Conservation (phyloP, 2,888 invertebrate genomes). For the Phalera bucephala region DNA sequence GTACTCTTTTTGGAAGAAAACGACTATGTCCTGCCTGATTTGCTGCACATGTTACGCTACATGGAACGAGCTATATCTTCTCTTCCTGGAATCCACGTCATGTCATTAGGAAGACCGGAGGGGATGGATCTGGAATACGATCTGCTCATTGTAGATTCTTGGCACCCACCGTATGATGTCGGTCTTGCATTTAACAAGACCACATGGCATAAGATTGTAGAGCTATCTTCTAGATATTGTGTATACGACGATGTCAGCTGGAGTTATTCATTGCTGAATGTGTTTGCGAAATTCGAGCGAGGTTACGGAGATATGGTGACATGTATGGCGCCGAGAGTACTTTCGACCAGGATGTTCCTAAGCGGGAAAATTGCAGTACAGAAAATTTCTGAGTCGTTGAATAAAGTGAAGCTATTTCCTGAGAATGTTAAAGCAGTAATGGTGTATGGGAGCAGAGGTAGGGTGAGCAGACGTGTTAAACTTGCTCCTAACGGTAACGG, state of each 20-base stretch:
- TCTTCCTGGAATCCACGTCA: constrained; percentile 34
- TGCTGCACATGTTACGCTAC: constrained; percentile 41
- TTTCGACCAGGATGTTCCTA: constrained; percentile 26
- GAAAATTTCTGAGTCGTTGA: constrained; percentile 8
- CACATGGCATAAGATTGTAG: constrained; percentile 40
- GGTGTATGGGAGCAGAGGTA: constrained; percentile 32
- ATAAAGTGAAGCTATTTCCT: constrained; percentile 31
- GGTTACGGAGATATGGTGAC: constrained; percentile 39
- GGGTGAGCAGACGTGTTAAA: constrained; percentile 13
- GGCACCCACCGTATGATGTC: constrained; percentile 44
- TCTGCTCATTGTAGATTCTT: constrained; percentile 40
- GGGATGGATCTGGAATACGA: constrained; percentile 27
- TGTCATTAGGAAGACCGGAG: constrained; percentile 42
- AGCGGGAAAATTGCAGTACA: constrained; percentile 20
- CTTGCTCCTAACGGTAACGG: constrained; percentile 36
- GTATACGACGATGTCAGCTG: constrained; percentile 49
- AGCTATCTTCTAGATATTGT: constrained; percentile 36
- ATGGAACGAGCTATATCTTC: constrained; percentile 24
- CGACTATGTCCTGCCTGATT: constrained; percentile 47
- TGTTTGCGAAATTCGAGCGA: constrained; percentile 27
- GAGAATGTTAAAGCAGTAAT: constrained; percentile 31
- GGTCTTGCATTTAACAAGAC: constrained; percentile 51
- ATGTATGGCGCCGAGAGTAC: constrained; percentile 38
- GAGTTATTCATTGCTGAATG: constrained; percentile 48
- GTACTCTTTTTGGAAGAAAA: constrained; percentile 50